Percentiles rank a stretch among this genome's conserved stretches.
phyloP scores from a whole-genome alignment of 2,113 vertebrate species.

The Stigmatopora nigra region DNA sequence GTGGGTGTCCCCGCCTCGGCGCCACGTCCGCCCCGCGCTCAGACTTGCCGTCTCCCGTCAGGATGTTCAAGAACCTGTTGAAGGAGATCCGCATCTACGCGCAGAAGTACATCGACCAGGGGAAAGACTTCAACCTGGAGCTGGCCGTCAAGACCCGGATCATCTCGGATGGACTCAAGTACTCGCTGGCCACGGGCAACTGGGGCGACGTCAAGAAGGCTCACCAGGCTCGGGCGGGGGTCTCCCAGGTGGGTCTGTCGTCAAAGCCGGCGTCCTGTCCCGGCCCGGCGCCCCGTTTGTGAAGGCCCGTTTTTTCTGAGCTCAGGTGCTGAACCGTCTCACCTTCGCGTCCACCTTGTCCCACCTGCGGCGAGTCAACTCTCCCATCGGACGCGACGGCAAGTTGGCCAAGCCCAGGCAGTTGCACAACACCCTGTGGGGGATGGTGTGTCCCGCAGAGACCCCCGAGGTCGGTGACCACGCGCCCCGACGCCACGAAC shows the following conservation, averaged over 20 bases:
- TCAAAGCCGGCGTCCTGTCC: background rate
- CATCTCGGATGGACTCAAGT: constrained; percentile 96
- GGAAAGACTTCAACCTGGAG: constrained; percentile 98
- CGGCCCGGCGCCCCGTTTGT: background rate
- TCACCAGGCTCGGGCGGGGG: constrained; percentile 94
- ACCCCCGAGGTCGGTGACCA: constrained; percentile 83
- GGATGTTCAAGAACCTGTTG: constrained; percentile 98
- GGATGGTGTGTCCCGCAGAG: constrained; percentile 98
- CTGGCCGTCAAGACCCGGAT: constrained; percentile 96
- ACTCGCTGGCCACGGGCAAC: constrained; percentile 94
- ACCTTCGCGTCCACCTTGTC: constrained; percentile 96
- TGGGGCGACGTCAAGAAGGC: constrained; percentile 99
- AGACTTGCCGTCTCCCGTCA: constrained; percentile 40
- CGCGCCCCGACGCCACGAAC: no score
- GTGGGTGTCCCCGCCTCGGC: constrained; percentile 59
- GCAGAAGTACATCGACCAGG: constrained; percentile 95
- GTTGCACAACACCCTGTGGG: constrained; percentile 95
- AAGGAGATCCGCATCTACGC: constrained; percentile 98
- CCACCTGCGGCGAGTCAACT: constrained; percentile 91
- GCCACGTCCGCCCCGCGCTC: background rate
- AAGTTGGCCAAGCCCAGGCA: constrained; percentile 97
- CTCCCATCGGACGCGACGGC: constrained; percentile 92
- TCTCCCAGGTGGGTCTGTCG: constrained; percentile 82
- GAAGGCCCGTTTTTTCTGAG: no score
- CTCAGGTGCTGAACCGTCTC: constrained; percentile 90